phyloP scores from a whole-genome alignment of 1,140 invertebrate genomes.

The Halotydeus destructor region DNA sequence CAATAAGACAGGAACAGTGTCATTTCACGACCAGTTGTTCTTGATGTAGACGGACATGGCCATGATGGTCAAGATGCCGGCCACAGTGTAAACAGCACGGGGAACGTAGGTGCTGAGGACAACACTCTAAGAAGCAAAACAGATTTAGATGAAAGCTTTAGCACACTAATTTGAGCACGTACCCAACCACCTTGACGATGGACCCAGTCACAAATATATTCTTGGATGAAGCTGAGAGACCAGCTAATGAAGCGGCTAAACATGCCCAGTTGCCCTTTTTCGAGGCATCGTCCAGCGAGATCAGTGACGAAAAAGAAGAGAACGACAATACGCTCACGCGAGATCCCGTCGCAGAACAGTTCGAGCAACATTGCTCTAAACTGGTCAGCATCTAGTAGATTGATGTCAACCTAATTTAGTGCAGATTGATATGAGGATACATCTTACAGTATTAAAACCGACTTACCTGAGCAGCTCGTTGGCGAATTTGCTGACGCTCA shows the following conservation, averaged over 20 bases:
- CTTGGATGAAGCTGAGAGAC: conserved; percentile 21
- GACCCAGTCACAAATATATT: conserved; percentile 22
- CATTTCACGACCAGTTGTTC: neutral
- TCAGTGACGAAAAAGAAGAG: conserved; percentile 28
- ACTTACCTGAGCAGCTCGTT: conserved; percentile 20
- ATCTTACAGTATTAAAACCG: neutral
- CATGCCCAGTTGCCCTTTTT: conserved; percentile 10
- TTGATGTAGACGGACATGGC: conserved; percentile 1
- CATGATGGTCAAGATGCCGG: neutral
- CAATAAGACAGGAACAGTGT: too few relatives aligned
- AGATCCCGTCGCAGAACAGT: conserved; percentile 16
- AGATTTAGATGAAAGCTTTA: neutral
- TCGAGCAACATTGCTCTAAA: conserved; percentile 10
- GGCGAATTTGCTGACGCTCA: conserved; percentile 20
- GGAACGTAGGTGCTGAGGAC: neutral
- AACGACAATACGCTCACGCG: conserved; percentile 24
- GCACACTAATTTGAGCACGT: conserved; percentile 2
- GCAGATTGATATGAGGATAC: conserved; percentile 7
- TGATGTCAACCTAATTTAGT: conserved; percentile 17
- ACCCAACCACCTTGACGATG: conserved; percentile 22
- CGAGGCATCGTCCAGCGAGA: conserved; percentile 21
- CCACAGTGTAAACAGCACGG: neutral
- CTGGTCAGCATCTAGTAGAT: conserved; percentile 9
- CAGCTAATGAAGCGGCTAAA: conserved; percentile 21
- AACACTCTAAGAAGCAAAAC: neutral